Conservation (phyloP, 2,113 vertebrate species). For the Desmodus rotundus region DNA sequence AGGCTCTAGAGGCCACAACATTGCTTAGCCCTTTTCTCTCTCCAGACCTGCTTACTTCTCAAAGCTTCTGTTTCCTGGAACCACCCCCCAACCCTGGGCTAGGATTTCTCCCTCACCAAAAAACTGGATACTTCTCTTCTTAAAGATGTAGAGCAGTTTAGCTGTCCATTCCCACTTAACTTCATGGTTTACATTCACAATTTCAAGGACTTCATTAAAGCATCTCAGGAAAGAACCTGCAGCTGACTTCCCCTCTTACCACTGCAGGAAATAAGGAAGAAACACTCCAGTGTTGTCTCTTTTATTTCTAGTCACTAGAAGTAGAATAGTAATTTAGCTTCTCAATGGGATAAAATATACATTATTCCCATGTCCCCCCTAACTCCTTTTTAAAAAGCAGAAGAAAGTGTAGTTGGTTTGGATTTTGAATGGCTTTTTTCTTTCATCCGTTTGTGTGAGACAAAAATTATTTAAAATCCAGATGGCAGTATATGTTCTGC, state of each 20-base stretch:
- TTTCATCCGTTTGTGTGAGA: neutral
- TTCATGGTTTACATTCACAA: neutral
- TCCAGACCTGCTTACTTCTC: neutral
- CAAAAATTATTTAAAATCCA: neutral
- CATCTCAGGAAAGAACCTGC: neutral
- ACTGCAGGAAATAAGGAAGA: neutral
- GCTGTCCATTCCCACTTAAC: neutral
- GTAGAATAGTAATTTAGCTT: neutral
- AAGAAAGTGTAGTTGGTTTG: neutral
- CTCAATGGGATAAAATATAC: neutral
- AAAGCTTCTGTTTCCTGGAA: neutral
- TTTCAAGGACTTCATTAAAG: neutral
- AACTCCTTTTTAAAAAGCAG: neutral
- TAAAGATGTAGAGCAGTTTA: neutral
- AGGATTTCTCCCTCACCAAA: neutral
- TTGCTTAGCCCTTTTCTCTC: neutral
- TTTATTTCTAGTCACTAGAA: constrained; percentile 8
- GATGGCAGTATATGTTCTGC: neutral
- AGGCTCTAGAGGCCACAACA: neutral
- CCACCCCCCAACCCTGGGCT: too few relatives aligned
- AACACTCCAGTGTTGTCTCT: neutral
- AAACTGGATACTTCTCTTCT: neutral
- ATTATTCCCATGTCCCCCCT: neutral
- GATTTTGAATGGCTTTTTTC: neutral
- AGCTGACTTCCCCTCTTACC: neutral